These are phyloP conservation scores for Collichthys lucidus DNA, from an alignment of 2,113 vertebrate genomes.

Conservation along the genomic window DNA sequence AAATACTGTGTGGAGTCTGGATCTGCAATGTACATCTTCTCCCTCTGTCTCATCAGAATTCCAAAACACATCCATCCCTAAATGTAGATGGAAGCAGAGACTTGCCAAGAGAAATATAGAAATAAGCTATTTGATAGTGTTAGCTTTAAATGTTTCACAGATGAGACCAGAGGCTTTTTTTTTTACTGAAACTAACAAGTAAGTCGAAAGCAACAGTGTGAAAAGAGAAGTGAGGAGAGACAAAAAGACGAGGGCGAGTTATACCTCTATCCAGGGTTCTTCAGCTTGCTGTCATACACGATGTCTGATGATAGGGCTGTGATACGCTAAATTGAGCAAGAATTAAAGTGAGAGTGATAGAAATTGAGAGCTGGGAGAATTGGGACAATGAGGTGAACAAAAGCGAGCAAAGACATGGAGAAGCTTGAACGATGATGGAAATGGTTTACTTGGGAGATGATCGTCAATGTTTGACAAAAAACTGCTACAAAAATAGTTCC, in stretches of 20 bases:
- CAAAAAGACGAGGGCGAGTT: not conserved
- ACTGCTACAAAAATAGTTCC: not conserved
- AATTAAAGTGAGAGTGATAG: conserved; percentile 23
- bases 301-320: conserved; percentile 32
- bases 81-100: conserved; percentile 11
- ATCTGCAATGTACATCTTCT: not conserved
- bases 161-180: not conserved
- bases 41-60: not conserved
- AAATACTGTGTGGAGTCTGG: not conserved
- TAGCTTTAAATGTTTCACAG: conserved; percentile 7
- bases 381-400: conserved; percentile 43
- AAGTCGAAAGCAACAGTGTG: not conserved
- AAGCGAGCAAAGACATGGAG: conserved; percentile 38
- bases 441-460: not conserved
- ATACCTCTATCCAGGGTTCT: conserved; percentile 23
- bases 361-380: conserved; percentile 17
- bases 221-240: conserved; percentile 1
- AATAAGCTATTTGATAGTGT: not conserved
- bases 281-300: conserved; percentile 35
- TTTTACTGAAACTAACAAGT: conserved; percentile 6
- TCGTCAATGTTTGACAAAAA: not conserved
- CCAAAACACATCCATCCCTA: not conserved
- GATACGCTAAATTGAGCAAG: conserved; percentile 38
- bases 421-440: conserved; percentile 4
- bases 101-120: conserved; percentile 13